Percentiles rank a stretch among this genome's conserved stretches.
Conservation (phyloP, 2,113 vertebrate genomes). For the Elachura formosa region DNA sequence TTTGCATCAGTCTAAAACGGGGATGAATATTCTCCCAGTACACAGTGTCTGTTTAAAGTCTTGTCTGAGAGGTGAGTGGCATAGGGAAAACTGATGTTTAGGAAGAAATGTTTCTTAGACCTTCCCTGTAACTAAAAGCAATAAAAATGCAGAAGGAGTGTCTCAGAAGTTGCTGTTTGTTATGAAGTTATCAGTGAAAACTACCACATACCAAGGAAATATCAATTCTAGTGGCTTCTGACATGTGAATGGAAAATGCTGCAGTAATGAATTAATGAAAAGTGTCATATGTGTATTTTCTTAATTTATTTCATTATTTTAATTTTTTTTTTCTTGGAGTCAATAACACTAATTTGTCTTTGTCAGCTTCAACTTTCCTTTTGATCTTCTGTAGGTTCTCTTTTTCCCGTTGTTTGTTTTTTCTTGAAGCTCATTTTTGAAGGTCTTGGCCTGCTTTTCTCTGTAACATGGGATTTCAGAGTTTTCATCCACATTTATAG, state of each 20-base stretch:
- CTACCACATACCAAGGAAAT: not conserved
- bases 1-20: not conserved
- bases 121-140: not conserved
- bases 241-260: not conserved
- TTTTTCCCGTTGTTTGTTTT: not conserved
- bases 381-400: not conserved
- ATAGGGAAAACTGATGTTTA: not conserved
- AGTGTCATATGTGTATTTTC: not conserved
- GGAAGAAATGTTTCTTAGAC: not conserved
- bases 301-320: not conserved
- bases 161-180: not conserved
- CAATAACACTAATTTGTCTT: not conserved
- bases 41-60: not conserved
- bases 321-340: not conserved
- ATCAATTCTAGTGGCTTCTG: not conserved
- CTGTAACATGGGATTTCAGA: not conserved
- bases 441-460: not conserved
- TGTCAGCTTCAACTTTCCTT: not conserved
- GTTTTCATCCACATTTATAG: not conserved
- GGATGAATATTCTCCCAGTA: not conserved
- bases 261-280: not conserved
- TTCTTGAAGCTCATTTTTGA: not conserved
- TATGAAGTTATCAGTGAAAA: not conserved
- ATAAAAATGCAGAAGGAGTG: fast-evolving
- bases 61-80: not conserved